Evolutionary conservation across 2,113 vertebrate species (phyloP), one percentile per base, ranked within the genome.

Genomic region (Myiozetetes cayanensis): DNA sequence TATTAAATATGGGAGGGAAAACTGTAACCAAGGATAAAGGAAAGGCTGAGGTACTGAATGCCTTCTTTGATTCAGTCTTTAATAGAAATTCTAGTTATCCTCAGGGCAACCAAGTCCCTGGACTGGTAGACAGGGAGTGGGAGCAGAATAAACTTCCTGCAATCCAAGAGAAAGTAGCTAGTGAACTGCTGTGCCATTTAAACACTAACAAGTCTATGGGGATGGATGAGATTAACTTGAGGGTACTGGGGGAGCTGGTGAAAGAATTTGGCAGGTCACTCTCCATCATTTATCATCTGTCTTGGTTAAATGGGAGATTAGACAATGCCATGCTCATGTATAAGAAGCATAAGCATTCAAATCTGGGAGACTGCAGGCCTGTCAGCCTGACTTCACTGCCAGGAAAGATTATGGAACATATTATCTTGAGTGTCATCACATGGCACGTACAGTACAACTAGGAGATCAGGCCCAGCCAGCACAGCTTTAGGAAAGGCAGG

Each of bases 321-420:
- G 24, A 10, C 24, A 55, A 6, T 12, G 10, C 30, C 43, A 33
- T 0, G 0, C 7, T 12, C 2, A 1, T 43, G 17, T 47, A 3
- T 31, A 63, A 35, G 47, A 46, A 25, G 11, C 1, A 1, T n/a
- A 14, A 56, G 23, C 55, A 44, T 27, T 8, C 61, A 4, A 27
- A 37, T 44, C 14, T 33, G 18, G 0, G 0, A 18, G 44, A 44
- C 18, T 19, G 61, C 24, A 49, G 41, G 39, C 7, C 30, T 63
- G 17, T 30, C 24, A 63, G 24, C 49, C 24, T 20, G 28, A 47
- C 28, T 10, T 62, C 65, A 47, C 8, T 22, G 8, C 24, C 24
- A 41, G 6, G 20, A 30, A 30, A 41, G 6, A 25, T 56, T 25
- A 41, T 3, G 30, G 58, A 56, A 31, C 21, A 25, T 8, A 63